A percentile compares a stretch with the other conserved stretches of the same genome.
phyloP scores from a whole-genome alignment of 2,797 vertebrate species.

The Diglossa cyanea region DNA sequence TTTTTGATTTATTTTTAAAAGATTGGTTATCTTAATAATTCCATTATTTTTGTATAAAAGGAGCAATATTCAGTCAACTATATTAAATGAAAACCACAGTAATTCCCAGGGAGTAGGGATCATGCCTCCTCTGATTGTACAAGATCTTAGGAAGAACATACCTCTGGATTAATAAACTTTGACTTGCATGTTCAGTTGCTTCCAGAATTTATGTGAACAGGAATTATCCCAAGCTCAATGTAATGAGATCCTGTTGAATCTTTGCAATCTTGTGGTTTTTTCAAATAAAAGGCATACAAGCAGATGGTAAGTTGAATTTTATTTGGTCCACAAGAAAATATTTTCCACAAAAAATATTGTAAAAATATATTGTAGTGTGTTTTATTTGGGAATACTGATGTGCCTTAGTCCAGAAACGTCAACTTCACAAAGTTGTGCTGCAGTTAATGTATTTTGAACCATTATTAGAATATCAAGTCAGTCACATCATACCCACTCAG shows the following conservation, averaged over 20 bases:
- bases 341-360: slow-evolving; percentile 72
- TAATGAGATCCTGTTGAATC: neutral
- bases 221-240: neutral
- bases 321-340: slow-evolving; percentile 71
- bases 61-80: neutral
- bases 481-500: neutral
- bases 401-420: slow-evolving; percentile 15
- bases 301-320: slow-evolving; percentile 61
- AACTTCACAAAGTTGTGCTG: slow-evolving; percentile 37
- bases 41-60: neutral
- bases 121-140: neutral
- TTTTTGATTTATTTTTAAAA: neutral
- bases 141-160: neutral
- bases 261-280: neutral
- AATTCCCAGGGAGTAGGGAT: neutral
- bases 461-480: neutral
- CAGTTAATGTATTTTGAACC: neutral
- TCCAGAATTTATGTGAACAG: neutral
- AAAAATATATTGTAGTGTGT: slow-evolving; percentile 67
- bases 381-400: slow-evolving; percentile 23
- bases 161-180: neutral
- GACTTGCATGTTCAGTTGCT: neutral
- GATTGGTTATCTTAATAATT: neutral
- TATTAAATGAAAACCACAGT: neutral
- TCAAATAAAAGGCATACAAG: slow-evolving; percentile 43